Conservation (phyloP, 2,888 invertebrate genomes). For the Drosophila infuscata region DNA sequence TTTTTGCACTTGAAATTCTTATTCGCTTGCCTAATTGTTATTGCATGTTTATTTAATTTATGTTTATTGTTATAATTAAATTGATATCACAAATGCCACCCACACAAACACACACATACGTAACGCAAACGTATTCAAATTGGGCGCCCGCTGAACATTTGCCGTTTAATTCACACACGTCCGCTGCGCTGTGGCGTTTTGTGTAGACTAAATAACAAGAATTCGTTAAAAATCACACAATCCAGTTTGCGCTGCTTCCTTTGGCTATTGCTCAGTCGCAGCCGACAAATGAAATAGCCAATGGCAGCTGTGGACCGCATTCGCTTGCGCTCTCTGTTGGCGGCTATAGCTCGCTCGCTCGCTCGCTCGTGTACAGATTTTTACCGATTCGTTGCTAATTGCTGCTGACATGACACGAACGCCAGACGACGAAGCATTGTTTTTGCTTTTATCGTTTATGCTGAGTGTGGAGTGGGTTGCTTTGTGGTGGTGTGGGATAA, state of each 20-base stretch:
- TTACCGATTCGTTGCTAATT: slow-evolving; percentile 76
- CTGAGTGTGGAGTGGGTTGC: background rate
- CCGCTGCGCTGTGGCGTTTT: slow-evolving; percentile 75
- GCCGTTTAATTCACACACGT: slow-evolving; percentile 59
- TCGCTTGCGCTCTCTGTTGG: slow-evolving; percentile 16
- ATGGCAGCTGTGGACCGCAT: slow-evolving; percentile 68
- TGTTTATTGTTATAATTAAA: slow-evolving; percentile 10
- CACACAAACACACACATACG: slow-evolving; percentile 35
- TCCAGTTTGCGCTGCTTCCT: slow-evolving; percentile 46
- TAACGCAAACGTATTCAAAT: slow-evolving; percentile 51
- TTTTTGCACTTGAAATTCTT: slow-evolving; percentile 57
- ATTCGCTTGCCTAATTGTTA: slow-evolving; percentile 2
- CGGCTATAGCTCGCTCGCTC: slow-evolving; percentile 34
- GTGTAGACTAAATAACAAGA: slow-evolving; percentile 80
- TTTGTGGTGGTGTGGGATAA: background rate
- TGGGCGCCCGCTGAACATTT: slow-evolving; percentile 30
- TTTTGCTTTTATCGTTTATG: slow-evolving; percentile 46
- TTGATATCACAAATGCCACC: slow-evolving; percentile 51
- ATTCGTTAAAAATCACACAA: slow-evolving; percentile 57
- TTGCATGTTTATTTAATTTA: slow-evolving; percentile 11
- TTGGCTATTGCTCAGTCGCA: slow-evolving; percentile 40
- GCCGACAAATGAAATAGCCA: slow-evolving; percentile 41
- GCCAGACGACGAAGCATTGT: slow-evolving; percentile 44
- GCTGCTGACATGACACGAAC: slow-evolving; percentile 70
- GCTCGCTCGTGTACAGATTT: slow-evolving; percentile 52